Evolutionary conservation across 2,113 vertebrate species (phyloP).

Genomic region (Lampris megalopsis): DNA sequence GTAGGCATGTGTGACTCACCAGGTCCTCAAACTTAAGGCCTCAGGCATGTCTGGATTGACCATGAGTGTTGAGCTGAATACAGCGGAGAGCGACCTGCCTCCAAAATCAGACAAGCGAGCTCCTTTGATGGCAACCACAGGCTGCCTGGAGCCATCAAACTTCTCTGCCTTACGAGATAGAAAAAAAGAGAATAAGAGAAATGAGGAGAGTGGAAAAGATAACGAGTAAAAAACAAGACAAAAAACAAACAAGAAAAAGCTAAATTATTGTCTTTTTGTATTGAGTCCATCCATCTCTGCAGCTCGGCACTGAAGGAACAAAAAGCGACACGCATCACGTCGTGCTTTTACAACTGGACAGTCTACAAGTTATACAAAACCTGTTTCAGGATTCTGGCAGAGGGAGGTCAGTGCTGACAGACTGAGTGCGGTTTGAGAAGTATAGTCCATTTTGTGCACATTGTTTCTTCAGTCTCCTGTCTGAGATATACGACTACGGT

Average conservation of each 20-base stretch:
- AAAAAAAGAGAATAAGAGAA: constrained; percentile 11
- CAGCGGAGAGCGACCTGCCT: constrained; percentile 88
- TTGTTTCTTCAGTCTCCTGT: constrained; percentile 62
- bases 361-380: constrained; percentile 72
- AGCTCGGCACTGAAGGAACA: constrained; percentile 17
- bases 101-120: constrained; percentile 92
- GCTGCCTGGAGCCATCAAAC: constrained; percentile 89
- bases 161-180: constrained; percentile 85
- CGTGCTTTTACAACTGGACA: constrained; percentile 64
- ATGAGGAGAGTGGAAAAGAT: constrained; percentile 15
- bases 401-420: constrained; percentile 66
- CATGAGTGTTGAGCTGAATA: constrained; percentile 89
- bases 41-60: constrained; percentile 93
- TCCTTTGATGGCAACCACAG: constrained; percentile 92
- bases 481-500: constrained; percentile 49
- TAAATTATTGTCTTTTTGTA: constrained; percentile 12
- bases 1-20: constrained; percentile 80
- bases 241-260: constrained; percentile 4
- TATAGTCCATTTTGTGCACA: constrained; percentile 65
- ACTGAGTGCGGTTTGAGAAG: constrained; percentile 70
- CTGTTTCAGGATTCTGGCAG: constrained; percentile 66
- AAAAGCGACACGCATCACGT: constrained; percentile 48
- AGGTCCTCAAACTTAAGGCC: constrained; percentile 90
- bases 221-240: background rate
- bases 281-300: constrained; percentile 15